phyloP scores from a whole-genome alignment of 92 coral and sea anemone genomes.

The Diadumene lineata region DNA sequence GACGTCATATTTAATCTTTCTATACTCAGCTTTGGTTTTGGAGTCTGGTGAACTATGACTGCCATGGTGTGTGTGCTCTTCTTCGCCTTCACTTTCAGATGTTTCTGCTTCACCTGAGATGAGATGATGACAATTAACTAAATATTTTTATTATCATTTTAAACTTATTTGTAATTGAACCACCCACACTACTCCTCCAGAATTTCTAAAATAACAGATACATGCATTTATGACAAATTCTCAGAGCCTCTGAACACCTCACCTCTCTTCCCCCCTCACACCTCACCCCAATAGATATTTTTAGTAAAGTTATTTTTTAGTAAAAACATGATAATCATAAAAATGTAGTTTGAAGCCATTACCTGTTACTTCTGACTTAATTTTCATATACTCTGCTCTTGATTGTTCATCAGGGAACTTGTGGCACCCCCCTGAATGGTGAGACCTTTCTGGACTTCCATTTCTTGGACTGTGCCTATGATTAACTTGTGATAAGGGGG shows the following conservation, averaged over 20 bases:
- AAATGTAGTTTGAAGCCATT: neutral
- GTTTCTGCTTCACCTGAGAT: constrained; percentile 37
- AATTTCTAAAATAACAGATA: too few relatives aligned
- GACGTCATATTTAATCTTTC: constrained; percentile 70
- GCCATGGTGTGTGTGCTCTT: constrained; percentile 50
- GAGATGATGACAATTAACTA: neutral
- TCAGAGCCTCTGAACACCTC: too few relatives aligned
- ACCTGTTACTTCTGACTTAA: constrained; percentile 46
- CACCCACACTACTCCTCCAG: too few relatives aligned
- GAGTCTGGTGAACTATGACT: constrained; percentile 77
- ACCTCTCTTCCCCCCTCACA: too few relatives aligned
- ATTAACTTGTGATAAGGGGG: neutral
- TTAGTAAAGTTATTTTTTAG: too few relatives aligned
- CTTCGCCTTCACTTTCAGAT: constrained; percentile 50
- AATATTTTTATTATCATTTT: too few relatives aligned
- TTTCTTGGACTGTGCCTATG: neutral
- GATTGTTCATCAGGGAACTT: constrained; percentile 56
- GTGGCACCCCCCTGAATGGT: constrained; percentile 46
- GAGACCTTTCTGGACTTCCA: constrained; percentile 9
- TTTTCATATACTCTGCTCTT: constrained; percentile 58
- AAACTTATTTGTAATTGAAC: too few relatives aligned
- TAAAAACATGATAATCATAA: too few relatives aligned
- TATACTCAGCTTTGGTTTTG: constrained; percentile 70
- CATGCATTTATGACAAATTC: too few relatives aligned
- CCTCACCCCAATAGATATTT: too few relatives aligned